Evolutionary conservation across 2,113 vertebrate genomes (phyloP), one percentile per base, ranked within the genome.

Genomic region (Neodon shergylaensis): DNA sequence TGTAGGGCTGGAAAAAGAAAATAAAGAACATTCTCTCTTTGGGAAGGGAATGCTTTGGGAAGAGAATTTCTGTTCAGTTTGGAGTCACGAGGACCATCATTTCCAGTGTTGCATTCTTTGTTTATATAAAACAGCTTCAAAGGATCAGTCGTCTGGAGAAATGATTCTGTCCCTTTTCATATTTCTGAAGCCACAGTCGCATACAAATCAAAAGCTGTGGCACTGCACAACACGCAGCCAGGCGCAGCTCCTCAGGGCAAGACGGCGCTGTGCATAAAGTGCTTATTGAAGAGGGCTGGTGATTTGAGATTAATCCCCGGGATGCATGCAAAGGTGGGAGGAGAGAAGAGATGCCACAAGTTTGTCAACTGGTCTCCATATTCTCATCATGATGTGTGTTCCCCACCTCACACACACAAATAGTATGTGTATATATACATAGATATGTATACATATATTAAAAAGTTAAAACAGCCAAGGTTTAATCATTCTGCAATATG

Each of bases 161-260:
- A 44, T 31, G 28, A 26, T 21, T 78, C 16, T 16, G 26, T n/a
- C 44, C 33, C 36, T 24, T 74, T 72, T 58, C 49, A 54, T 92
- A 39, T 77, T 17, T 78, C 70, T 63, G 47, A 95, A 88, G 94
- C 76, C 84, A 68, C 31, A 76, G 33, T 21, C 54, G 5, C 17
- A 58, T 28, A 7, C 22, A 92, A 87, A 89, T 5, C 52, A 74
- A 93, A 88, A 58, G 1, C 24, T 58, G 3, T 0, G 24, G 36
- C 1, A 0, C 17, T 78, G 28, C 39, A 36, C 10, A 33, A 36
- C 7, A 44, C 39, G 26, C 36, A 13, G 7, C 5, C 2, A 3
- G 49, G 8, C n/a, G 21, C 21, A 66, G 36, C 21, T 19, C 31
- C 49, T 31, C n/a, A 66, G 61, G 44, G 28, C 39, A 47, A 33